phyloP scores from a whole-genome alignment of 2,888 invertebrate species.

The Strigamia maritima region DNA sequence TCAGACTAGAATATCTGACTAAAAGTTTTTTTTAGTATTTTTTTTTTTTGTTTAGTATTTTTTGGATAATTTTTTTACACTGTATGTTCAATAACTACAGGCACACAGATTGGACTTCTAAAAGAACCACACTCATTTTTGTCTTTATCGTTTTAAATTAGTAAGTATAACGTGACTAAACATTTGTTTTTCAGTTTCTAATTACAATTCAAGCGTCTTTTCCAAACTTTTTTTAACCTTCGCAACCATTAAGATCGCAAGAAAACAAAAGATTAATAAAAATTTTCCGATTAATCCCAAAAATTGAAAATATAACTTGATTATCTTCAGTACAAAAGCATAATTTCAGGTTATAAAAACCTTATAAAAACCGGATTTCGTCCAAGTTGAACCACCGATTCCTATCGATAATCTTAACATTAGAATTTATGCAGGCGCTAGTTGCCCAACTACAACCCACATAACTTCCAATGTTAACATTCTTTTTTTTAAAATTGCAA shows the following conservation, averaged over 20 bases:
- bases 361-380: too few species aligned
- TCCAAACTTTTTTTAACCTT: neutral
- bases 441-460: neutral
- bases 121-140: neutral
- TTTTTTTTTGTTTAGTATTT: neutral
- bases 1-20: slow-evolving; percentile 23
- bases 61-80: slow-evolving; percentile 1
- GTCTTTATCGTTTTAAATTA: slow-evolving; percentile 7
- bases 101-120: slow-evolving; percentile 19
- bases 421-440: neutral
- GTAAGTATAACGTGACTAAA: neutral
- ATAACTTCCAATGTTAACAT: neutral
- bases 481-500: neutral
- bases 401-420: neutral
- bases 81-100: neutral
- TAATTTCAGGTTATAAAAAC: too few species aligned
- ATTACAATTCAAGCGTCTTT: neutral
- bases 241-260: too few species aligned
- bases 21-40: neutral
- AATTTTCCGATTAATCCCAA: too few species aligned
- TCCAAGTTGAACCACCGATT: neutral
- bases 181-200: neutral
- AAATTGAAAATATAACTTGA: too few species aligned
- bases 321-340: too few species aligned
- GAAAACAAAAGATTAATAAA: too few species aligned